Evolutionary conservation across 2,113 vertebrate species (phyloP).

Genomic region (human (Homo sapiens)): GRCh38 chr4:163695501-163696000

Average conservation of each 20-base stretch:
- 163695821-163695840: not conserved
- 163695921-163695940: constrained; percentile 19
- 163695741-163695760: constrained; percentile 48
- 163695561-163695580: constrained; percentile 16
- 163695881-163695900: not conserved
- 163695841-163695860: not conserved
- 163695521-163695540: not conserved
- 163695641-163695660: constrained; percentile 58
- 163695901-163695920: not conserved
- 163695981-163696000: not conserved
- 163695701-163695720: constrained; percentile 48
- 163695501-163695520: not conserved
- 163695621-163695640: constrained; percentile 10
- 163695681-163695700: constrained; percentile 53
- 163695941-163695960: not conserved
- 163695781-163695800: not conserved
- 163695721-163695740: constrained; percentile 36
- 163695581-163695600: not conserved
- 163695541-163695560: not conserved
- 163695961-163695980: not conserved
- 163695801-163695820: constrained; percentile 49
- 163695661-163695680: constrained; percentile 26
- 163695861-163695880: not conserved
- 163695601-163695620: constrained; percentile 45
- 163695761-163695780: constrained; percentile 36